Evolutionary conservation across 2,797 vertebrate species (phyloP).

Genomic region (Aeoliscus strigatus): DNA sequence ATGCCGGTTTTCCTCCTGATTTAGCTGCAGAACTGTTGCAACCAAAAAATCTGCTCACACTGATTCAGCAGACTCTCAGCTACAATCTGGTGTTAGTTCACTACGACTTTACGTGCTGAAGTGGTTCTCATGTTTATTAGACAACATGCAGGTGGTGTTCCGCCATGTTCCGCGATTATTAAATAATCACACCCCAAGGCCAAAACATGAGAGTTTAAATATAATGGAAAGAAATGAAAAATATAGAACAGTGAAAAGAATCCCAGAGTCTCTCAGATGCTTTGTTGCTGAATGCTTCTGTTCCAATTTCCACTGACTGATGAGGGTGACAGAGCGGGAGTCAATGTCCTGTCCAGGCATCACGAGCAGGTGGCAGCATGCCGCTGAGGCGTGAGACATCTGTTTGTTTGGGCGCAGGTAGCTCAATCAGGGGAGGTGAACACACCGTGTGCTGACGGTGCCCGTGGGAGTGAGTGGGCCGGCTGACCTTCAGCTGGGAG

Average conservation of each 20-base stretch:
- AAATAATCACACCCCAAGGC: too few species aligned
- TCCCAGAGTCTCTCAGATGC: background rate
- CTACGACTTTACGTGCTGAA: too few species aligned
- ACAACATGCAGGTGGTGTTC: too few species aligned
- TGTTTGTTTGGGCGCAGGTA: constrained; percentile 9
- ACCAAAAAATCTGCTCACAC: too few species aligned
- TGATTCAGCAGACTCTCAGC: too few species aligned
- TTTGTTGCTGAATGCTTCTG: background rate
- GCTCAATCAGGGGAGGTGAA: constrained; percentile 7
- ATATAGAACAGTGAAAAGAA: background rate
- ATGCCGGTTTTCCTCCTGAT: too few species aligned
- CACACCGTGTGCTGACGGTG: constrained; percentile 4
- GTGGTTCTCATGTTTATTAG: too few species aligned
- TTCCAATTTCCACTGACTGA: constrained; percentile 10
- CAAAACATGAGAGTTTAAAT: too few species aligned
- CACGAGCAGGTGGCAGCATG: background rate
- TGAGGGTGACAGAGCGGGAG: constrained; percentile 16
- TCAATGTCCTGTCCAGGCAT: constrained; percentile 8
- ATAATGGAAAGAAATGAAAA: too few species aligned
- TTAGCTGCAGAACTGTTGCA: too few species aligned
- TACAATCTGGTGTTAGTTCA: too few species aligned
- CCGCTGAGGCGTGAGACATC: constrained; percentile 9
- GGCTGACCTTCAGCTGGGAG: constrained; percentile 20
- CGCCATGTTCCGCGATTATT: too few species aligned
- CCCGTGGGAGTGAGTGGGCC: constrained; percentile 1